These are phyloP conservation scores for Novumbra hubbsi DNA, from an alignment of 2,797 vertebrate genomes.

Conservation along the genomic window DNA sequence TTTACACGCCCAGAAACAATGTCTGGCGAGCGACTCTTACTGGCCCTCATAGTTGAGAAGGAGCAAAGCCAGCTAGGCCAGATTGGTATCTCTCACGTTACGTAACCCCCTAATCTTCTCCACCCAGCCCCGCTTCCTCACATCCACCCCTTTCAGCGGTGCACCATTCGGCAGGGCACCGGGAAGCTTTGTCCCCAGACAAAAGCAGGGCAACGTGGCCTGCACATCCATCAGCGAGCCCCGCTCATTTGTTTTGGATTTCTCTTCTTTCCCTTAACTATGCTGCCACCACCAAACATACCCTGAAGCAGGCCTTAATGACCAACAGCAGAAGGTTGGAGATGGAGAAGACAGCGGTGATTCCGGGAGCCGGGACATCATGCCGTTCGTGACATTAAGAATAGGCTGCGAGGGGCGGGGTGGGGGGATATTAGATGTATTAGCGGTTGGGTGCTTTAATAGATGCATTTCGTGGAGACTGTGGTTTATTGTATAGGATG, in stretches of 20 bases:
- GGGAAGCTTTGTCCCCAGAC: slow-evolving; percentile 41
- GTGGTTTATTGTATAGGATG: slow-evolving; percentile 6
- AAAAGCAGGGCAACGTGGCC: slow-evolving; percentile 41
- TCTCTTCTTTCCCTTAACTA: slow-evolving; percentile 34
- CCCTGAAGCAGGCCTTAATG: slow-evolving; percentile 35
- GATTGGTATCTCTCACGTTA: slow-evolving; percentile 48
- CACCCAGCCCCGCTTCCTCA: slow-evolving; percentile 19
- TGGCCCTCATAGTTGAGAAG: slow-evolving; percentile 16
- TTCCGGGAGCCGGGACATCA: slow-evolving; percentile 49
- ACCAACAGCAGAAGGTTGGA: neutral
- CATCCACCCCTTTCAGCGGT: slow-evolving; percentile 20
- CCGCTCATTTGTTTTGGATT: slow-evolving; percentile 53
- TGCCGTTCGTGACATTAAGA: slow-evolving; percentile 9
- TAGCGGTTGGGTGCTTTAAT: slow-evolving; percentile 62
- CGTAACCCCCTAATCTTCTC: slow-evolving; percentile 43
- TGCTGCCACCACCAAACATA: slow-evolving; percentile 27
- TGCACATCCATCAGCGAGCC: slow-evolving; percentile 46
- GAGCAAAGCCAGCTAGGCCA: slow-evolving; percentile 17
- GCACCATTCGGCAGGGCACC: slow-evolving; percentile 9
- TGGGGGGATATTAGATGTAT: slow-evolving; percentile 58
- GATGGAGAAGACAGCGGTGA: slow-evolving; percentile 29
- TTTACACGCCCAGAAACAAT: neutral
- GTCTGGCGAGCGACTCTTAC: neutral
- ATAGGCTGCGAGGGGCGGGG: slow-evolving; percentile 33
- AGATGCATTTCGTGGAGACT: slow-evolving; percentile 22